Evolutionary conservation across 2,113 vertebrate species (phyloP).

Genomic region (Bufo bufo): DNA sequence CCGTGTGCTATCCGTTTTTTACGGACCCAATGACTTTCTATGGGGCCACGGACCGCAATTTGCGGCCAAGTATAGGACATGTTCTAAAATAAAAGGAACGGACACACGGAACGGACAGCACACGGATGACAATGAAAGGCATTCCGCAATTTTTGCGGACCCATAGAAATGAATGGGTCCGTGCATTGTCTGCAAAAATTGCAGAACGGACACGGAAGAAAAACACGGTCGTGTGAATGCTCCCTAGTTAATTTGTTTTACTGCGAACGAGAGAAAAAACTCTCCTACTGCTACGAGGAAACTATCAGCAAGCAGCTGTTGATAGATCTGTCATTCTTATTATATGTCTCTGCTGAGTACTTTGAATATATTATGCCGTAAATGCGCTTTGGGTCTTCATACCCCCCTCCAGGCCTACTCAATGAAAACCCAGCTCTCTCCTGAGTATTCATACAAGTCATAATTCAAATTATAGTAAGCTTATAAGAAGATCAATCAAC

Average conservation of each 20-base stretch:
- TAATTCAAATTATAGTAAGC: not conserved
- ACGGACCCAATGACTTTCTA: too few species aligned
- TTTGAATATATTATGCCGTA: not conserved
- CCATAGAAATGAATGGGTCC: too few species aligned
- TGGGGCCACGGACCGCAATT: too few species aligned
- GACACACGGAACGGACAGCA: too few species aligned
- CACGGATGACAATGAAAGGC: too few species aligned
- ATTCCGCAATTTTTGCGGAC: too few species aligned
- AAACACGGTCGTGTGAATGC: too few species aligned
- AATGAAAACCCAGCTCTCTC: not conserved
- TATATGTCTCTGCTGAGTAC: not conserved
- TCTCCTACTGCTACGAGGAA: not conserved
- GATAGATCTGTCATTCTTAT: not conserved
- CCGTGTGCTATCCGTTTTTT: too few species aligned
- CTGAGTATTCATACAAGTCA: not conserved
- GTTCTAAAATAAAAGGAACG: too few species aligned
- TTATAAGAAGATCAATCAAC: not conserved
- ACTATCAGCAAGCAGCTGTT: not conserved
- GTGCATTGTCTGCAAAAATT: too few species aligned
- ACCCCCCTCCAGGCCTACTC: not conserved
- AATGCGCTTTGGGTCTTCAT: not conserved
- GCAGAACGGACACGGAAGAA: too few species aligned
- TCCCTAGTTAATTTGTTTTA: not conserved
- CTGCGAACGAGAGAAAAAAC: not conserved
- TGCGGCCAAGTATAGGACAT: too few species aligned